A percentile compares a stretch with the other conserved stretches of the same genome.
Conservation (phyloP, 2,113 vertebrate species). For the Phyllopteryx taeniolatus region DNA sequence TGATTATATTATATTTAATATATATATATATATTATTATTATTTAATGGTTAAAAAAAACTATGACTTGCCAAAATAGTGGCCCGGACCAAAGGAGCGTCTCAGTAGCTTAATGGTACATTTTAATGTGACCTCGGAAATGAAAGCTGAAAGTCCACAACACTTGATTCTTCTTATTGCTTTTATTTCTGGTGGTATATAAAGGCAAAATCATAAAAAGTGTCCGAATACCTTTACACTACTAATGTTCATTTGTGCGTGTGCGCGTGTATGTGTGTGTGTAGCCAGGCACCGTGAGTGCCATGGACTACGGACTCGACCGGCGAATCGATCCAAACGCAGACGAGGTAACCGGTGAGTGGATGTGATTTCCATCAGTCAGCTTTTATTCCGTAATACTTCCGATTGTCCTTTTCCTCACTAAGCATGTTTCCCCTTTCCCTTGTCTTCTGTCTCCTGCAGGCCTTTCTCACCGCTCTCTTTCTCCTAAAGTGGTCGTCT, state of each 20-base stretch:
- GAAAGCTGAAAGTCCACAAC: neutral
- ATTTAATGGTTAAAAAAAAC: too few species aligned
- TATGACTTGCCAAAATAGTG: too few species aligned
- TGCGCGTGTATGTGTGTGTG: constrained; percentile 3
- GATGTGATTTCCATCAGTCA: constrained; percentile 56
- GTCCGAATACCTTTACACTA: neutral
- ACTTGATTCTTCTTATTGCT: neutral
- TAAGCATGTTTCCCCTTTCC: constrained; percentile 10
- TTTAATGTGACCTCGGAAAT: too few species aligned
- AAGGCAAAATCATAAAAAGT: neutral
- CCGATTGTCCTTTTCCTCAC: neutral
- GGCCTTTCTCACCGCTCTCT: constrained; percentile 28
- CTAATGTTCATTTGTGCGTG: neutral
- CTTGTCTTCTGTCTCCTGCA: constrained; percentile 34
- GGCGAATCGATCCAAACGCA: constrained; percentile 81
- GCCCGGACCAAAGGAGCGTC: too few species aligned
- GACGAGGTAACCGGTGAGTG: constrained; percentile 85
- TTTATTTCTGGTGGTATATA: neutral
- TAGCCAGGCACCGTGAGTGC: constrained; percentile 85
- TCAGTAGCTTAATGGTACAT: too few species aligned
- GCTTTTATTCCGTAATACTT: constrained; percentile 25
- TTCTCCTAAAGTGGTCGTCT: constrained; percentile 15
- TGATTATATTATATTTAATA: too few species aligned
- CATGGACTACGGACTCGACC: constrained; percentile 87
- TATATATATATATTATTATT: too few species aligned